Base-by-base conservation (phyloP, 2,888 invertebrate species). In the Periphyllus acericola region DNA sequence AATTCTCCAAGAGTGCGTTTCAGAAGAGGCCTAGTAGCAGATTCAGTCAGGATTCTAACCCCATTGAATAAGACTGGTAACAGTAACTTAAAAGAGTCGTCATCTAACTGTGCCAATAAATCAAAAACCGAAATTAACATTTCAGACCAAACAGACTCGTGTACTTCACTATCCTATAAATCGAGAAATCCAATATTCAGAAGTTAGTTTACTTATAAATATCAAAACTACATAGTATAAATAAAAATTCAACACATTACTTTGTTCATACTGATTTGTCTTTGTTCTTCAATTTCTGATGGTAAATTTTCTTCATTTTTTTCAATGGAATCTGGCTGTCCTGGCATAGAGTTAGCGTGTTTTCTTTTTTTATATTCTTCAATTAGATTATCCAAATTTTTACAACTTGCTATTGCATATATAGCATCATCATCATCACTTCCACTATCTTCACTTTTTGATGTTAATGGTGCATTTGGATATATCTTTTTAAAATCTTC, bases 61-160 rank as follows among this genome's bases (percentile, higher is more conserved):
- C 93, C 93, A 89, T 92, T 92, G 90, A 93, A 93, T 89, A 93
- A 91, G n/a, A 93, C 92, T 46, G 94, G 94, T 89, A 94, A 92
- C 79, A 94, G 91, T 36, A 93, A 92, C 68, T 92, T 92, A 91
- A 94, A 92, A 90, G 92, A 92, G 29, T 92, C 91, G 90, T 94
- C 93, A 60, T 91, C 91, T 89, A 93, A 90, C 89, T 92, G 92
- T 72, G 91, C 90, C 60, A 91, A 89, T 90, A 97, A 93, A 91
- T 97, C 97, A 91, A 98, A 94, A 90, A 96, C 95, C 36, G 96
- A 96, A 91, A 96, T 95, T 90, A 98, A 93, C 90, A 97, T 95
- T 91, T 98, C 97, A 52, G 96, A 95, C 92, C 97, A 95, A 34
- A 97, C 96, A 88, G 94, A 94, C 89, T 96, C 93, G 91, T 96